phyloP scores from a whole-genome alignment of 1,140 invertebrate species.

The Holotrichia oblita region DNA sequence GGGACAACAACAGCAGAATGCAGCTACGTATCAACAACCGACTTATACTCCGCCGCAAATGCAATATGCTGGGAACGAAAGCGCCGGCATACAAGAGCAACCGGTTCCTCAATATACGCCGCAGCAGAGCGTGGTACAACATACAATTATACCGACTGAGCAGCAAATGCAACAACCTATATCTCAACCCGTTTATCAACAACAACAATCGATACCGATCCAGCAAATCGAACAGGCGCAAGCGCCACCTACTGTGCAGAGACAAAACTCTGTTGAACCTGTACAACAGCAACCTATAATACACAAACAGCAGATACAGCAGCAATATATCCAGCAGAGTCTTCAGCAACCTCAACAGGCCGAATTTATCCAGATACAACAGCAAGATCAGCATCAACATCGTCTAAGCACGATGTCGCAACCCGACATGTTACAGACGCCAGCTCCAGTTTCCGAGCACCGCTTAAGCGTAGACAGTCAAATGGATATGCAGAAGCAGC shows the following conservation, averaged over 20 bases:
- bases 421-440: conserved; percentile 55
- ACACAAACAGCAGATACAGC: conserved; percentile 50
- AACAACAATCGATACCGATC: conserved; percentile 48
- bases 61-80: conserved; percentile 42
- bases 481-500: conserved; percentile 51
- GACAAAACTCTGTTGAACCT: conserved; percentile 55
- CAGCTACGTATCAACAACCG: conserved; percentile 59
- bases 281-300: conserved; percentile 56
- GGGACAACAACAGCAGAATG: conserved; percentile 9
- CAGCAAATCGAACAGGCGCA: conserved; percentile 1
- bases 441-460: conserved; percentile 49
- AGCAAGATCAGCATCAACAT: conserved; percentile 52
- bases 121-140: conserved; percentile 52
- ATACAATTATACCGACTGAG: conserved; percentile 46
- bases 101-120: conserved; percentile 50
- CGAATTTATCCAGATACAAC: conserved; percentile 53
- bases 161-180: conserved; percentile 27
- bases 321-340: conserved; percentile 55
- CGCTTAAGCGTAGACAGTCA: conserved; percentile 57
- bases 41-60: conserved; percentile 62
- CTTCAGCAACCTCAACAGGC: conserved; percentile 54
- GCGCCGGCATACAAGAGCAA: conserved; percentile 33
- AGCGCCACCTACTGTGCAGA: conserved; percentile 47
- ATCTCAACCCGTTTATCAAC: conserved; percentile 53
- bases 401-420: conserved; percentile 55